Evolutionary conservation across 2,888 invertebrate genomes (phyloP).

Genomic region (Eueremaeus valkanovi): DNA sequence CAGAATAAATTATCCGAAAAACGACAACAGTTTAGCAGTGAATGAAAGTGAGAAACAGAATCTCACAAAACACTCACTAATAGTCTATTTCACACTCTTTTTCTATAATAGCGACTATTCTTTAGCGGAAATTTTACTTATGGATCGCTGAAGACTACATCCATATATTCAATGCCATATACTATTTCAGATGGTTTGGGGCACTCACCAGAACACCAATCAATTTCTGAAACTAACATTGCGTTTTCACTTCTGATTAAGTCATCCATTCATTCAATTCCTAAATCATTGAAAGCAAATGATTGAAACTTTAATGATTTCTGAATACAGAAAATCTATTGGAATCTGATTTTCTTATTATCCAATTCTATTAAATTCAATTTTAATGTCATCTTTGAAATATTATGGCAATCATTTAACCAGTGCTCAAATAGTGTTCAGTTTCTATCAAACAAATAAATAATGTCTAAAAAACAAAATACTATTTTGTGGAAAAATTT

Average conservation of each 20-base stretch:
- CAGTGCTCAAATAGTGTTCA: not conserved
- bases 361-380: not conserved
- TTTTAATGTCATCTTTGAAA: not conserved
- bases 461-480: not conserved
- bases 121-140: constrained; percentile 30
- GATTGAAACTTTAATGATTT: constrained; percentile 13
- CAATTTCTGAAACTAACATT: not conserved
- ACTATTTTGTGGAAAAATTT: not conserved
- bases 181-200: not conserved
- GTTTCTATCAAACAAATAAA: constrained; percentile 2
- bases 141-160: constrained; percentile 16
- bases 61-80: constrained; percentile 33
- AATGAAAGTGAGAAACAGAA: constrained; percentile 13
- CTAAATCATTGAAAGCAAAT: constrained; percentile 10
- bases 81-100: constrained; percentile 36
- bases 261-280: constrained; percentile 6
- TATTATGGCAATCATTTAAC: constrained; percentile 27
- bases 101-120: constrained; percentile 28
- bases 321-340: not conserved
- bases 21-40: constrained; percentile 22
- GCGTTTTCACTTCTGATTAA: not conserved
- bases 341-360: constrained; percentile 15
- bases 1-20: constrained; percentile 33
- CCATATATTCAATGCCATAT: constrained; percentile 13
- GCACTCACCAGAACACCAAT: not conserved